phyloP scores from a whole-genome alignment of 2,888 invertebrate species.

The Oscheius myriophilus region DNA sequence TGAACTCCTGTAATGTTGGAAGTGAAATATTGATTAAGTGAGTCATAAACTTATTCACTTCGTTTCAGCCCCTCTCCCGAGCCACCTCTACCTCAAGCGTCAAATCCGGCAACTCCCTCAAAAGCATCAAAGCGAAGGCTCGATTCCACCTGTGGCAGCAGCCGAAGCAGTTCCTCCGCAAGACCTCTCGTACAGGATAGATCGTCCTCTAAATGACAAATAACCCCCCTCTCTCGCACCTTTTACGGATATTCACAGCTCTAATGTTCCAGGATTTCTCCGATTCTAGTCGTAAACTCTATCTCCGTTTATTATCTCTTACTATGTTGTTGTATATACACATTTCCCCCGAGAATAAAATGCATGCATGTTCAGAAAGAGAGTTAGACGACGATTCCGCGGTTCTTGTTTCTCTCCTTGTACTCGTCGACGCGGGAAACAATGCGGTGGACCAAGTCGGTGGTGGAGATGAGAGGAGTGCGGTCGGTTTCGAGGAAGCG shows the following conservation, averaged over 20 bases:
- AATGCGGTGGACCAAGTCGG: constrained; percentile 44
- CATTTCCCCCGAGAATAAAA: neutral
- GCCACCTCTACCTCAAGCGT: no score
- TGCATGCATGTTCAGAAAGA: neutral
- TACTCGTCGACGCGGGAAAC: constrained; percentile 31
- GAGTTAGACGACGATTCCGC: constrained; percentile 17
- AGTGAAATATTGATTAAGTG: no score
- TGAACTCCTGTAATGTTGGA: no score
- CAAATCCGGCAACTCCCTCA: constrained; percentile 12
- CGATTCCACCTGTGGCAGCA: constrained; percentile 21
- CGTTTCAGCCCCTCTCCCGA: no score
- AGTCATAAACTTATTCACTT: neutral
- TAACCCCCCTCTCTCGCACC: neutral
- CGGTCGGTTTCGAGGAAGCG: constrained; percentile 45
- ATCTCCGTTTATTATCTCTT: no score
- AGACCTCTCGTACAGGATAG: constrained; percentile 2
- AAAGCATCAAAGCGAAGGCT: constrained; percentile 16
- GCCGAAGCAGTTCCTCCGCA: constrained; percentile 17
- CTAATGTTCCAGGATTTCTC: neutral
- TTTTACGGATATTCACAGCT: constrained; percentile 4
- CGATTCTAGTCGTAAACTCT: neutral
- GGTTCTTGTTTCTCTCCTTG: constrained; percentile 18
- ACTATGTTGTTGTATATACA: no score
- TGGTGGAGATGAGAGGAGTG: constrained; percentile 44
- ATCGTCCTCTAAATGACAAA: neutral